Conservation (phyloP, 2,797 vertebrate genomes). For the Cynodonichthys magdalenae region DNA sequence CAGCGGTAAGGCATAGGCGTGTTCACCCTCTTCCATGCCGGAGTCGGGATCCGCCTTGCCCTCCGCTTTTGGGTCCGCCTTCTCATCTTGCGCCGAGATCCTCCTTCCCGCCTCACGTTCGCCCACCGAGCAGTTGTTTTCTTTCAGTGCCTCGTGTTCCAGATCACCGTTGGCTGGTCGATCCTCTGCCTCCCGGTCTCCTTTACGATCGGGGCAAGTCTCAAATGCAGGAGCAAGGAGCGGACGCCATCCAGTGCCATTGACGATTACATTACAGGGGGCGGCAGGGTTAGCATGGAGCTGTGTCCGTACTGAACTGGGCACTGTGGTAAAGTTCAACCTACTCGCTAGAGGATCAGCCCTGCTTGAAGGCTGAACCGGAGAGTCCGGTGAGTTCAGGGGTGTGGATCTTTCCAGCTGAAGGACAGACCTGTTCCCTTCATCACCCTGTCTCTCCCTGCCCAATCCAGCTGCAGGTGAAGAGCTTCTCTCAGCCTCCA, state of each 20-base stretch:
- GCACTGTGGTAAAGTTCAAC: conserved; percentile 65
- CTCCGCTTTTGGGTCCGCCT: conserved; percentile 79
- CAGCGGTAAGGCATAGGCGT: conserved; percentile 93
- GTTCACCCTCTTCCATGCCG: conserved; percentile 90
- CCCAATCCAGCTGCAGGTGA: conserved; percentile 75
- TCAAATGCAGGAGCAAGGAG: conserved; percentile 73
- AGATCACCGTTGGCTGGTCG: conserved; percentile 86
- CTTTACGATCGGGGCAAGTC: conserved; percentile 70
- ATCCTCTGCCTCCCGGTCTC: conserved; percentile 62
- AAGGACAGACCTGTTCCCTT: conserved; percentile 20
- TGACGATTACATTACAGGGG: conserved; percentile 96
- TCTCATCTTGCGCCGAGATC: conserved; percentile 83
- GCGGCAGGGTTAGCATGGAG: conserved; percentile 81
- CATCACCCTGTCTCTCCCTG: conserved; percentile 72
- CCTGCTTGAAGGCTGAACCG: conserved; percentile 78
- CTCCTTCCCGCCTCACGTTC: conserved; percentile 90
- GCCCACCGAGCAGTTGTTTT: conserved; percentile 91
- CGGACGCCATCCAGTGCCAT: conserved; percentile 84
- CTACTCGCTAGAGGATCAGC: conserved; percentile 62
- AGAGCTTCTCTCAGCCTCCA: conserved; percentile 78
- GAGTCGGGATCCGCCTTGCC: conserved; percentile 90
- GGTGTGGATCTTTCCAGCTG: conserved; percentile 40
- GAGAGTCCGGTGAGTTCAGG: conserved; percentile 85
- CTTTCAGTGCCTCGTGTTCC: conserved; percentile 95
- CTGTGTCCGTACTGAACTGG: conserved; percentile 68